phyloP scores from a whole-genome alignment of 1,140 invertebrate genomes.

The Glomeris maerens region DNA sequence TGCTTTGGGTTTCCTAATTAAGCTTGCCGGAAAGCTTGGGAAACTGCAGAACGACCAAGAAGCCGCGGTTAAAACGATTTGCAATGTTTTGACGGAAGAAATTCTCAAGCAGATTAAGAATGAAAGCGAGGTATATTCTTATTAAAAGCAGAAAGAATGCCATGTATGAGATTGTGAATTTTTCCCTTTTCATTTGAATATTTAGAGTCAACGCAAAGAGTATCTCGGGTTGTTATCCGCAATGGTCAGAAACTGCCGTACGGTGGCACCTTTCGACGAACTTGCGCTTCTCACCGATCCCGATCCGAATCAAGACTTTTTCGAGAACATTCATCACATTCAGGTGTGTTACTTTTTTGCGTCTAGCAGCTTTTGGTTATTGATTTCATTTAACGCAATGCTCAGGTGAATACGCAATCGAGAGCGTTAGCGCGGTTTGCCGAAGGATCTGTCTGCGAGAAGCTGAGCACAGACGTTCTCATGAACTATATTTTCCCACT shows the following conservation, averaged over 20 bases:
- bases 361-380: too few relatives aligned
- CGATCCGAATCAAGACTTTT: conserved; percentile 82
- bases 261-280: conserved; percentile 56
- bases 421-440: too few relatives aligned
- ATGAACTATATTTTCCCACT: conserved; percentile 74
- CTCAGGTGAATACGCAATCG: too few relatives aligned
- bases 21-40: conserved; percentile 39
- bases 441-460: too few relatives aligned
- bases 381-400: too few relatives aligned
- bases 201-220: conserved; percentile 58
- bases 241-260: conserved; percentile 33
- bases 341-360: conserved; percentile 26
- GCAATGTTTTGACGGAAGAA: conserved; percentile 20
- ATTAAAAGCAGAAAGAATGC: too few relatives aligned
- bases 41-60: neutral
- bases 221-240: conserved; percentile 58
- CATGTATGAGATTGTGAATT: too few relatives aligned
- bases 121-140: neutral
- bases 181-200: too few relatives aligned
- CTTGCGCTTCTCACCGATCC: conserved; percentile 50
- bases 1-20: conserved; percentile 55
- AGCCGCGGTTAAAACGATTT: neutral
- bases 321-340: conserved; percentile 76
- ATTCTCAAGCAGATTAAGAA: conserved; percentile 18
- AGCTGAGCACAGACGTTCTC: conserved; percentile 53